A percentile compares a stretch with the other conserved stretches of the same genome.
Evolutionary conservation across 2,113 vertebrate genomes (phyloP).

Genomic region (Sturnus vulgaris): DNA sequence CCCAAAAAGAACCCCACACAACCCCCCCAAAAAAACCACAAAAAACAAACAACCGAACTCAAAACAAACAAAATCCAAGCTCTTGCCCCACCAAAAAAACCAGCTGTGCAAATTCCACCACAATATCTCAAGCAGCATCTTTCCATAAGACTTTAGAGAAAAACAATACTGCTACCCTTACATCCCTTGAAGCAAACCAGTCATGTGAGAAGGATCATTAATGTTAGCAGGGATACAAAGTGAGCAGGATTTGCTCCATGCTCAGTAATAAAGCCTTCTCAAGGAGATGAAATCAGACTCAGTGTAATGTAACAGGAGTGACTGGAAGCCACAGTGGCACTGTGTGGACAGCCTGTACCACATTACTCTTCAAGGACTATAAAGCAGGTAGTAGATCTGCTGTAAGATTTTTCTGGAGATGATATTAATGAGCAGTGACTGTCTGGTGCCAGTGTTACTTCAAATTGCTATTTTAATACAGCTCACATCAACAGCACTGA

Average conservation of each 20-base stretch:
- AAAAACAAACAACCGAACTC: neutral
- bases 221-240: neutral
- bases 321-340: neutral
- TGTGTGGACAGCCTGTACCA: neutral
- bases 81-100: neutral
- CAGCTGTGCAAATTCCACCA: neutral
- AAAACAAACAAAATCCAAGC: neutral
- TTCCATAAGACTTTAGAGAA: neutral
- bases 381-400: neutral
- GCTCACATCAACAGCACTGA: neutral
- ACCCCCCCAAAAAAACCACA: too few relatives aligned
- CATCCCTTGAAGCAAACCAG: neutral
- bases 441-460: neutral
- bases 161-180: neutral
- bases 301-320: neutral
- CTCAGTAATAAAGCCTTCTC: neutral
- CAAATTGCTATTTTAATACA: slow-evolving; percentile 40
- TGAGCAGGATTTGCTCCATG: neutral
- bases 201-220: neutral
- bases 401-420: neutral
- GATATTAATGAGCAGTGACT: slow-evolving; percentile 13
- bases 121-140: neutral
- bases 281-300: neutral
- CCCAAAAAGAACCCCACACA: too few relatives aligned
- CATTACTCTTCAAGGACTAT: neutral